These are phyloP conservation scores for Drosophila yooni DNA, from an alignment of 2,888 invertebrate species.

Conservation along the genomic window DNA sequence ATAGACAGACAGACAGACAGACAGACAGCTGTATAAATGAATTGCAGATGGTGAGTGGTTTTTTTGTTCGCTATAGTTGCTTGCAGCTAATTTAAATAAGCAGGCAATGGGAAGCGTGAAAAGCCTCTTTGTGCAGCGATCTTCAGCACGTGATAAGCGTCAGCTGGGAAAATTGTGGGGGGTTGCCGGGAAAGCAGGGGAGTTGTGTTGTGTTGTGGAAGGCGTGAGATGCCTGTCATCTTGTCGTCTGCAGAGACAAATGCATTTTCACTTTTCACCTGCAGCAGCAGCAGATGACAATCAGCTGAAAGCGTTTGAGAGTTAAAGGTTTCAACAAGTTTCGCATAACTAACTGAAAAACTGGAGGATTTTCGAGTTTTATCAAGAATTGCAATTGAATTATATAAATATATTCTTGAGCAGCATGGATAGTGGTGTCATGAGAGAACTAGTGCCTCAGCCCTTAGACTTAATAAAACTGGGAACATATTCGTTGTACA, in stretches of 20 bases:
- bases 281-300: conserved; percentile 20
- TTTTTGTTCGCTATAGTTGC: conserved; percentile 45
- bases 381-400: neutral
- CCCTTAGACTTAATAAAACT: neutral
- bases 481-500: neutral
- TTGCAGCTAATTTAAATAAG: conserved; percentile 77
- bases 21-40: conserved; percentile 75
- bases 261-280: conserved; percentile 55
- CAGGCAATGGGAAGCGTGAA: conserved; percentile 68
- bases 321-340: neutral
- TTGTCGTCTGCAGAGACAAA: conserved; percentile 33
- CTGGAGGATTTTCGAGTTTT: neutral
- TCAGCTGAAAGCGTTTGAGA: neutral
- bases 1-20: conserved; percentile 44
- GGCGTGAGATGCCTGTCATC: conserved; percentile 71
- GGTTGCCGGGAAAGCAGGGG: neutral
- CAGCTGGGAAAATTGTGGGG: conserved; percentile 64
- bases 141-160: conserved; percentile 72
- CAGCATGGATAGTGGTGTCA: fast-evolving
- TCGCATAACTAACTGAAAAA: neutral
- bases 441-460: neutral
- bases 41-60: conserved; percentile 63
- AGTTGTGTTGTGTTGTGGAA: conserved; percentile 19
- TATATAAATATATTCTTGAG: neutral
- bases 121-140: conserved; percentile 75